Conservation (phyloP, 2,113 vertebrate genomes). For the Phylloscopus whistleri region DNA sequence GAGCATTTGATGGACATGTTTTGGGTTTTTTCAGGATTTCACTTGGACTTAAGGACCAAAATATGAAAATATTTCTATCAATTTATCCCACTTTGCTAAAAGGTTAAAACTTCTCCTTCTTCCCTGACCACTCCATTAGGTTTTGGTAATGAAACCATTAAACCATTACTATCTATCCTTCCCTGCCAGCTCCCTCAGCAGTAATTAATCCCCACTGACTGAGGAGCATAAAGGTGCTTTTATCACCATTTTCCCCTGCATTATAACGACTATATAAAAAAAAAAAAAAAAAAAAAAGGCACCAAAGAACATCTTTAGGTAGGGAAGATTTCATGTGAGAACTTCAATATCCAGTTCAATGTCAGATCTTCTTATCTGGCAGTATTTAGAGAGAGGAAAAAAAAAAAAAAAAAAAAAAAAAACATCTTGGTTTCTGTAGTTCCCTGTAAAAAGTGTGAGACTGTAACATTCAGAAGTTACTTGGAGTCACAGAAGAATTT, state of each 20-base stretch:
- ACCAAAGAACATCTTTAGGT: background rate
- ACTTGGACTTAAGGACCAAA: background rate
- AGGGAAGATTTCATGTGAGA: background rate
- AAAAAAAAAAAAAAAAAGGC: background rate
- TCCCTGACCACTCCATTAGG: background rate
- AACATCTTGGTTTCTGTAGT: background rate
- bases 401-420: too few species aligned
- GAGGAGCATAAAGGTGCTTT: background rate
- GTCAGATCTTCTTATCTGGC: background rate
- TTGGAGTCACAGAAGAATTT: background rate
- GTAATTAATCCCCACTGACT: background rate
- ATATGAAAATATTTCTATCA: background rate
- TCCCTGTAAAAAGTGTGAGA: background rate
- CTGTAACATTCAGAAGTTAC: background rate
- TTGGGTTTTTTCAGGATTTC: background rate
- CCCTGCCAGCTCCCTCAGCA: background rate
- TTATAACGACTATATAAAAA: background rate
- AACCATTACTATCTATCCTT: background rate
- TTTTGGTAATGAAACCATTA: conserved; percentile 4
- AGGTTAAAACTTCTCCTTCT: background rate
- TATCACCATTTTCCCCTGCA: background rate
- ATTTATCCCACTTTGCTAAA: background rate
- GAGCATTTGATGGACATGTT: background rate
- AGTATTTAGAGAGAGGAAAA: background rate
- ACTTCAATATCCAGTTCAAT: background rate